A percentile compares a stretch with the other conserved stretches of the same genome.
Conservation (phyloP, 1,140 invertebrate species). For the Ericerus pela region DNA sequence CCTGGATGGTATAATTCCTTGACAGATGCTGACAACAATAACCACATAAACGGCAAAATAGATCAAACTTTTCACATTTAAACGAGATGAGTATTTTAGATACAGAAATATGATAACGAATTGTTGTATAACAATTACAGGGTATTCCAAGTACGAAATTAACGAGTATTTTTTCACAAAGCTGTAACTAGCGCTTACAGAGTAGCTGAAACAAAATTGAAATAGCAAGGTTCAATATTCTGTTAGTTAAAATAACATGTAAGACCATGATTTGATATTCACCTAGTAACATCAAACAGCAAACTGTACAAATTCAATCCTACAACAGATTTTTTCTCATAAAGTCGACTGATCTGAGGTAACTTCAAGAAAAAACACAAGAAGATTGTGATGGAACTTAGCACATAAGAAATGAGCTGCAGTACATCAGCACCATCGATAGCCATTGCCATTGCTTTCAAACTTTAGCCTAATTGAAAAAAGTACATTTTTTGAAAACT, state of each 20-base stretch:
- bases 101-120: constrained; percentile 47
- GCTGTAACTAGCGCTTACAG: constrained; percentile 52
- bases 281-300: constrained; percentile 50
- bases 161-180: constrained; percentile 48
- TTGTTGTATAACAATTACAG: constrained; percentile 49
- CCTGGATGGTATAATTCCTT: constrained; percentile 37
- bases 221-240: background rate
- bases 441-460: no score
- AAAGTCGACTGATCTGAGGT: constrained; percentile 48
- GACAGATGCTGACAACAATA: constrained; percentile 34
- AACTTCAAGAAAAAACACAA: constrained; percentile 52
- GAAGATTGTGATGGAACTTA: constrained; percentile 47
- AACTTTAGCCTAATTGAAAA: no score
- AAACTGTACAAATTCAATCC: constrained; percentile 45
- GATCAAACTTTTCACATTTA: constrained; percentile 32
- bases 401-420: constrained; percentile 36
- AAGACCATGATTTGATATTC: constrained; percentile 17
- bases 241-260: background rate
- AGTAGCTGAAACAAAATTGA: constrained; percentile 41
- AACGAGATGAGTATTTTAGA: constrained; percentile 39
- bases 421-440: no score
- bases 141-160: constrained; percentile 55
- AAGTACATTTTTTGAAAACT: no score
- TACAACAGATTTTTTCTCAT: constrained; percentile 39
- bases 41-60: constrained; percentile 35